Base-by-base conservation (phyloP, 2,888 invertebrate species). In the Phoronis australis region DNA sequence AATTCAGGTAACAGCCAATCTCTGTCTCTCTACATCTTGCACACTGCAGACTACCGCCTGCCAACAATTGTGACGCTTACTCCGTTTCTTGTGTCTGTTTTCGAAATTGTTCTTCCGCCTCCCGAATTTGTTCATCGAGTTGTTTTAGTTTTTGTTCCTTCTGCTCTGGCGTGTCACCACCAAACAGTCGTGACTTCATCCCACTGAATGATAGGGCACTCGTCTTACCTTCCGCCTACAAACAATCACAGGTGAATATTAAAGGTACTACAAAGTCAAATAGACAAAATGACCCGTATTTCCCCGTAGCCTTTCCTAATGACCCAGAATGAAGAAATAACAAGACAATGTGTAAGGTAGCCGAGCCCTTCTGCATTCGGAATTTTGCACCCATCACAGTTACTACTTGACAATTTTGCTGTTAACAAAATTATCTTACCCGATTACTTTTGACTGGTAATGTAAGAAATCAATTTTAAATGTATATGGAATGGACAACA, bases 171-270 rank as follows among this genome's bases (percentile, higher is more conserved):
- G 73, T 72, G 45, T 73, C 74, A 12, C 65, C 62, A 12, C 75
- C 75, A 63, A 75, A 75, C 51, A 75, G 44, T 43, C 69, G 70
- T 15, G 64, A 63, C 59, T 73, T 75, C 66, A 75, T 64, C 4
- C 73, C 71, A 53, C 68, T 71, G 23, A 74, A 53, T 3, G 72
- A 71, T 47, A 73, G 73, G 4, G 65, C 60, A 12, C 65, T 61
- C 15, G 60, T 51, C 50, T 73, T 75, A n/a, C 72, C 73, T 48
- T 68, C 64, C 6, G 50, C 55, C 74, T 74, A 54, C 9, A 37
- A 46, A 5, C 44, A 41, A 39, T 31, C 39, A 24, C 23, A 41
- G 22, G 2, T 3, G 22, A 3, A n/a, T n/a, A n/a, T n/a, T n/a
- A n/a, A n/a, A n/a, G n/a, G n/a, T n/a, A n/a, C n/a, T n/a, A n/a